These are phyloP conservation scores for Anguilla megastoma DNA, from an alignment of 2,797 vertebrate genomes.

Conservation along the genomic window DNA sequence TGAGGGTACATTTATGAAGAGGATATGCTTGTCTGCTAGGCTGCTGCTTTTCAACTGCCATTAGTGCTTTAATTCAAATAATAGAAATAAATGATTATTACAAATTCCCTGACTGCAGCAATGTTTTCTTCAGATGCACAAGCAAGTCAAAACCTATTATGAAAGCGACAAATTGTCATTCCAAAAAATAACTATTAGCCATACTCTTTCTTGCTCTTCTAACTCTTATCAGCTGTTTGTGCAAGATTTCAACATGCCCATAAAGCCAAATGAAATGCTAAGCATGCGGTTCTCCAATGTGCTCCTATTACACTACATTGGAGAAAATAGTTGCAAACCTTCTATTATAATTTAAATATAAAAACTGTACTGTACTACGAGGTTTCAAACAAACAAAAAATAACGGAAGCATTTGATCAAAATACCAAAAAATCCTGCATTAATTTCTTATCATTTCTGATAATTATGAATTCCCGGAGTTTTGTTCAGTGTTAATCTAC, in stretches of 20 bases:
- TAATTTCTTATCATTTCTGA: neutral
- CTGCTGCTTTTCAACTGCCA: conserved; percentile 40
- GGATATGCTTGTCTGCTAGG: conserved; percentile 42
- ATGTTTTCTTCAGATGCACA: neutral
- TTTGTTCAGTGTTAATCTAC: conserved; percentile 20
- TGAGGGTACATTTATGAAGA: conserved; percentile 38
- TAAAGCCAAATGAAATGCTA: neutral
- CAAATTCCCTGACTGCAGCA: neutral
- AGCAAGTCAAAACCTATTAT: neutral
- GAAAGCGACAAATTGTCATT: neutral
- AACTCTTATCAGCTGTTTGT: neutral
- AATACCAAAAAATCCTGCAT: neutral
- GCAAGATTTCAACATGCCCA: neutral
- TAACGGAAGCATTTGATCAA: neutral
- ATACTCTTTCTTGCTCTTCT: neutral
- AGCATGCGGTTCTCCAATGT: neutral
- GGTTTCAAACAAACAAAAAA: neutral
- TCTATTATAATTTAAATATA: neutral
- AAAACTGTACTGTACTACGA: neutral
- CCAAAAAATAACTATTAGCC: neutral
- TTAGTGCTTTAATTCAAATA: conserved; percentile 15
- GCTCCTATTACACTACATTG: neutral
- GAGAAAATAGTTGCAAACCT: neutral
- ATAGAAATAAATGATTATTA: neutral
- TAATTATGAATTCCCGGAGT: neutral